phyloP scores from a whole-genome alignment of 2,888 invertebrate species.

The Drepanosiphum platanoidis region DNA sequence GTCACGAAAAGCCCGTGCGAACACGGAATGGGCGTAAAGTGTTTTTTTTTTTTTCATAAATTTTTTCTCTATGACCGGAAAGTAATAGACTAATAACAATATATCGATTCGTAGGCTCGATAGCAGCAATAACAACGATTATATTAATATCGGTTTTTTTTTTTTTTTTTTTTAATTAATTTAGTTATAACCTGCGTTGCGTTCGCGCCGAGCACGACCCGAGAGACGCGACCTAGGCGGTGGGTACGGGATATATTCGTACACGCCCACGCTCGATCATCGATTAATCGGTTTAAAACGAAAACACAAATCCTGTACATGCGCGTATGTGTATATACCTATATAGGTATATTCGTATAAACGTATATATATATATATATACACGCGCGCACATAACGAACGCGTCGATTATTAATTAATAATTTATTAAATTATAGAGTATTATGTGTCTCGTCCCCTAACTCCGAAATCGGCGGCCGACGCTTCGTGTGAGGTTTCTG shows the following conservation, averaged over 20 bases:
- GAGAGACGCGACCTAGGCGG: not conserved
- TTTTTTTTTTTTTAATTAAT: constrained; percentile 60
- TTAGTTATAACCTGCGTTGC: constrained; percentile 57
- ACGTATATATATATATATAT: not conserved
- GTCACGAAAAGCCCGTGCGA: constrained; percentile 57
- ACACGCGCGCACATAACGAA: not conserved
- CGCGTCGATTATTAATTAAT: constrained; percentile 61
- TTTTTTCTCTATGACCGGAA: constrained; percentile 22
- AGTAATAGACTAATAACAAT: constrained; percentile 60
- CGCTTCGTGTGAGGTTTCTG: constrained; percentile 59
- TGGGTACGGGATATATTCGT: constrained; percentile 37
- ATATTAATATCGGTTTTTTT: constrained; percentile 45
- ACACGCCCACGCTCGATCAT: constrained; percentile 62
- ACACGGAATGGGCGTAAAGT: constrained; percentile 61
- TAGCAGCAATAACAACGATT: constrained; percentile 54
- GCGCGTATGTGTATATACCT: not conserved
- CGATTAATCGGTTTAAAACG: constrained; percentile 59
- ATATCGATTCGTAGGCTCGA: constrained; percentile 55
- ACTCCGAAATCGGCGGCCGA: constrained; percentile 22
- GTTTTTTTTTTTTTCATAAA: not conserved
- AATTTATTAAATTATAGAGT: constrained; percentile 61
- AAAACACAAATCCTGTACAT: constrained; percentile 40
- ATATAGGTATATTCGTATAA: not conserved
- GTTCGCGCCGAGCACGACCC: constrained; percentile 45
- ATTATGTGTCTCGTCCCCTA: constrained; percentile 34